A percentile compares a stretch with the other conserved stretches of the same genome.
phyloP scores from a whole-genome alignment of 1,140 invertebrate species.

The Micrasema minimum region DNA sequence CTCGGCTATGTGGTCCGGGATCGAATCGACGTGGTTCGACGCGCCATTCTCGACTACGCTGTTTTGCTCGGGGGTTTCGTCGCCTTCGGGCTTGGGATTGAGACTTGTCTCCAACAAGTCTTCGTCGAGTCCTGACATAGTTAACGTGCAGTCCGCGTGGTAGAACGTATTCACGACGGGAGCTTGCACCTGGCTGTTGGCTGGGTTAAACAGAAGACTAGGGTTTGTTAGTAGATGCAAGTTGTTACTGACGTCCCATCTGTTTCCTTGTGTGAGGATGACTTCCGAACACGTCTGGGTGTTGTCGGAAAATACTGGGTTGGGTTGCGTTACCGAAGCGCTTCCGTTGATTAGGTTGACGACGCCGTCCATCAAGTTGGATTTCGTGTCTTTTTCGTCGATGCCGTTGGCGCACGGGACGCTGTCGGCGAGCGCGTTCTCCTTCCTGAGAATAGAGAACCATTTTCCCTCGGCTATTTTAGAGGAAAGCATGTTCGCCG shows the following conservation, averaged over 20 bases:
- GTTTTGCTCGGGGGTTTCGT: background rate
- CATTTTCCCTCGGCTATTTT: conserved; percentile 67
- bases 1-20: conserved; percentile 2
- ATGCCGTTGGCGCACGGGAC: conserved; percentile 35
- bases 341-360: conserved; percentile 20
- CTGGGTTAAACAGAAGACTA: conserved; percentile 61
- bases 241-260: conserved; percentile 71
- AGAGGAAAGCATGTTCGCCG: conserved; percentile 58
- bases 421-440: conserved; percentile 58
- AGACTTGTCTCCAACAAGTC: conserved; percentile 66
- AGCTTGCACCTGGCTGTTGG: conserved; percentile 19
- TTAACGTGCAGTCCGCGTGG: conserved; percentile 66
- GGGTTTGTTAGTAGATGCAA: conserved; percentile 68
- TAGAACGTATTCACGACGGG: conserved; percentile 59
- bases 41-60: conserved; percentile 26
- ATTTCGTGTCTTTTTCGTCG: conserved; percentile 34
- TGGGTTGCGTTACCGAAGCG: background rate
- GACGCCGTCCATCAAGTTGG: background rate
- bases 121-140: conserved; percentile 69
- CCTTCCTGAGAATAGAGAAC: conserved; percentile 68
- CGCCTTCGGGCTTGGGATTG: conserved; percentile 31
- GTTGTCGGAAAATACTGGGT: conserved; percentile 57
- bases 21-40: conserved; percentile 18
- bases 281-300: conserved; percentile 65
- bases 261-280: conserved; percentile 67